Evolutionary conservation across 2,888 invertebrate species (phyloP), one percentile per base, ranked within the genome.

Genomic region (Caenorhabditis drosophilae): DNA sequence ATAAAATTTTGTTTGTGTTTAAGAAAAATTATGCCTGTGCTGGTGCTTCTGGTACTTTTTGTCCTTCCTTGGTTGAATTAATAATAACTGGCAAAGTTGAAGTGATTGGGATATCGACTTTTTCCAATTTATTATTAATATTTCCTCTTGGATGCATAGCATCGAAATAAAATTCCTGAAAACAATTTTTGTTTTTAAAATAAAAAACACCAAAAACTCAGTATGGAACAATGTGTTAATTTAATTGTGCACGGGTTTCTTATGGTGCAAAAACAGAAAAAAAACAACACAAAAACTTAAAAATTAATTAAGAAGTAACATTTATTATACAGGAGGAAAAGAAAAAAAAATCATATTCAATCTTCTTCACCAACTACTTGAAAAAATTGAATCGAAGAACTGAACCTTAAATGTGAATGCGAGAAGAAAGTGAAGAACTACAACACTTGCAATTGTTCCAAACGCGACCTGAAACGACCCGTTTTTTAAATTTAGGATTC

Each of bases 321-420:
- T n/a, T n/a, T n/a, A n/a, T n/a, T n/a, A n/a, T n/a, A n/a, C n/a
- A n/a, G n/a, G n/a, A n/a, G n/a, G n/a, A n/a, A n/a, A n/a, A n/a
- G n/a, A n/a, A n/a, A n/a, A n/a, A n/a, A n/a, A n/a, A n/a, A n/a
- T n/a, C n/a, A n/a, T n/a, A n/a, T n/a, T n/a, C n/a, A n/a, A n/a
- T n/a, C n/a, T n/a, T n/a, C n/a, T n/a, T n/a, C n/a, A n/a, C n/a
- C n/a, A n/a, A n/a, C n/a, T n/a, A n/a, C n/a, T 20, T 11, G 6
- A 15, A 20, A 54, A 49, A 57, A 53, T 57, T 16, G 40, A 50
- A n/a, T 60, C 60, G 51, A 67, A 67, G 46, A 56, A 67, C 44
- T 23, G 58, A 62, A 86, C 86, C 90, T 92, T 91, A 83, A 94
- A 93, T 12, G 92, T 92, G 26, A 90, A 88, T 1, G 93, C 93